Evolutionary conservation across 2,113 vertebrate species (phyloP).

Genomic region (Oxyura jamaicensis): DNA sequence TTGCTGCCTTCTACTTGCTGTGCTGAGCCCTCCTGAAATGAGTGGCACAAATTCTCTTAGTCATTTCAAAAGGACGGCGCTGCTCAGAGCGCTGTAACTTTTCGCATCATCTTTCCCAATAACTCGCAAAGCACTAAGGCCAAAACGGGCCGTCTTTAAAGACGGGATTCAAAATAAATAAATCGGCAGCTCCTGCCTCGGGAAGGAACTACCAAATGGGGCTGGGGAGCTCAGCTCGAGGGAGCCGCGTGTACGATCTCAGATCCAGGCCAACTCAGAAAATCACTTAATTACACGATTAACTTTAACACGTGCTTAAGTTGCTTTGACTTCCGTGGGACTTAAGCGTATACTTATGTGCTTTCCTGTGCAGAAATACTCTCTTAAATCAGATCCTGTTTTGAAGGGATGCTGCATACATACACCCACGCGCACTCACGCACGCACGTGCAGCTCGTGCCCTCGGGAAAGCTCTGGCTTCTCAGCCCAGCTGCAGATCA

Average conservation of each 20-base stretch:
- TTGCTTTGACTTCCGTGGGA: slow-evolving; percentile 18
- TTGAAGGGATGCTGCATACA: neutral
- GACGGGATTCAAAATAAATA: neutral
- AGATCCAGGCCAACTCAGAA: slow-evolving; percentile 9
- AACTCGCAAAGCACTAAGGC: neutral
- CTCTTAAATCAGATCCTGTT: slow-evolving; percentile 23
- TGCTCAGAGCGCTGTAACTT: neutral
- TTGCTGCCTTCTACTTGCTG: neutral
- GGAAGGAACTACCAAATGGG: neutral
- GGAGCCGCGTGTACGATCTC: neutral
- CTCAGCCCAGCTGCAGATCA: neutral
- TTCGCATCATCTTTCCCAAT: neutral
- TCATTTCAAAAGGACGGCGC: slow-evolving; percentile 3
- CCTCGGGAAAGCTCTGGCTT: neutral
- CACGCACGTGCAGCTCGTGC: neutral
- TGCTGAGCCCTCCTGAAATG: neutral
- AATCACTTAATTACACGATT: slow-evolving; percentile 55
- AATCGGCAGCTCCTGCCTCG: neutral
- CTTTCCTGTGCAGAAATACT: slow-evolving; percentile 42
- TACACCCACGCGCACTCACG: neutral
- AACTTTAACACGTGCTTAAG: slow-evolving; percentile 20
- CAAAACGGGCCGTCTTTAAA: neutral
- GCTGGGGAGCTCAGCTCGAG: neutral
- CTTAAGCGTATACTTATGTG: neutral
- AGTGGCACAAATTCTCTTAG: neutral